These are phyloP conservation scores for Schizopygopsis pylzovi DNA, from an alignment of 2,797 vertebrate genomes.

Conservation along the genomic window DNA sequence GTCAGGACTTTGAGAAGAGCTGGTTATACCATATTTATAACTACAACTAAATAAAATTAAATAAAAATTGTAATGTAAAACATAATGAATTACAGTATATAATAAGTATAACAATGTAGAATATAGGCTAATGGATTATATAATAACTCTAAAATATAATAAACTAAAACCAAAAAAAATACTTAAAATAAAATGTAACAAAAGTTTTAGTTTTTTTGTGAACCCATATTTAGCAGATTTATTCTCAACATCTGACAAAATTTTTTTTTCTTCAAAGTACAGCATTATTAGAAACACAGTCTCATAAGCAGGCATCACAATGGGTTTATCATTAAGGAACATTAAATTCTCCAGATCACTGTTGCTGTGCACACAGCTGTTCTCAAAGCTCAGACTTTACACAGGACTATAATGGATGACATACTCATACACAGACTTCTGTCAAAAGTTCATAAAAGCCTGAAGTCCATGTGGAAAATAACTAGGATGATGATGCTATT, in stretches of 20 bases:
- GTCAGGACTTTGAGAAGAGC: too few relatives aligned
- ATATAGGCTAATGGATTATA: too few relatives aligned
- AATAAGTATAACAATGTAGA: too few relatives aligned
- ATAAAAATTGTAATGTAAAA: too few relatives aligned
- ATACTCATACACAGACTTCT: constrained; percentile 59
- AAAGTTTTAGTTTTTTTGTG: background rate
- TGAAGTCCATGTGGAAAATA: background rate
- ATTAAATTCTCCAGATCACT: constrained; percentile 71
- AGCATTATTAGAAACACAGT: background rate
- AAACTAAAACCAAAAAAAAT: too few relatives aligned
- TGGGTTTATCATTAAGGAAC: constrained; percentile 62
- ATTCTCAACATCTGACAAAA: background rate
- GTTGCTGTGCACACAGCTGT: constrained; percentile 73
- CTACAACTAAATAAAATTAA: too few relatives aligned
- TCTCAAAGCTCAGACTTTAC: constrained; percentile 75
- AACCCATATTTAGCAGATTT: background rate
- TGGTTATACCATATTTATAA: too few relatives aligned
- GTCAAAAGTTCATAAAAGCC: constrained; percentile 59
- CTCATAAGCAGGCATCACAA: constrained; percentile 22
- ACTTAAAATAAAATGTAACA: background rate
- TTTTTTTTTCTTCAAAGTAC: background rate
- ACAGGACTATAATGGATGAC: constrained; percentile 77
- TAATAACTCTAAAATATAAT: too few relatives aligned
- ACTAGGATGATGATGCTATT: background rate
- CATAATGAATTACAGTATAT: too few relatives aligned